These are phyloP conservation scores for Anticlea derivata DNA, from an alignment of 2,888 invertebrate species.

Conservation along the genomic window DNA sequence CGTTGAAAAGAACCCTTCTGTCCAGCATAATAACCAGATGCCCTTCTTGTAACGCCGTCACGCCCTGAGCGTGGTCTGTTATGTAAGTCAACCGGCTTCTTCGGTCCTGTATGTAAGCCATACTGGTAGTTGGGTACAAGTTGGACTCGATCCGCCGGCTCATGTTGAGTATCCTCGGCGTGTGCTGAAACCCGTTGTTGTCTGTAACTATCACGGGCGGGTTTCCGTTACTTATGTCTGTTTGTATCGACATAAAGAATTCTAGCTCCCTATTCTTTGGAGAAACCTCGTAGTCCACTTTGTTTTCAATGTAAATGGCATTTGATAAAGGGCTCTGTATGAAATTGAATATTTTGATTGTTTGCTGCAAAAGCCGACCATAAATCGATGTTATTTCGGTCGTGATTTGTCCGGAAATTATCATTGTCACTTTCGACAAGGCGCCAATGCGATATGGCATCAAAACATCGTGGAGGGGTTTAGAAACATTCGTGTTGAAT, in stretches of 20 bases:
- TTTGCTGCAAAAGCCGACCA: slow-evolving; percentile 89
- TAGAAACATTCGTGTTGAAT: slow-evolving; percentile 93
- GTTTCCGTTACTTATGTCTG: slow-evolving; percentile 92
- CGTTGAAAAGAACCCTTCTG: slow-evolving; percentile 94
- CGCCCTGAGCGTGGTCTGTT: slow-evolving; percentile 95
- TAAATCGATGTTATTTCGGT: slow-evolving; percentile 93
- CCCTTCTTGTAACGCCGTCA: slow-evolving; percentile 94
- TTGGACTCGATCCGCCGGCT: slow-evolving; percentile 95
- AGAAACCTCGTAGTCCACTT: slow-evolving; percentile 91
- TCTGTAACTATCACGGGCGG: slow-evolving; percentile 93
- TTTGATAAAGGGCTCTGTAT: slow-evolving; percentile 86
- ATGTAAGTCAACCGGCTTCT: slow-evolving; percentile 88
- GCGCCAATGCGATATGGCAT: slow-evolving; percentile 86
- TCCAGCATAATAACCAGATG: slow-evolving; percentile 97
- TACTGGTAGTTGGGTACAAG: slow-evolving; percentile 96
- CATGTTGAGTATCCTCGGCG: slow-evolving; percentile 89
- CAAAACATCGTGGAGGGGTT: slow-evolving; percentile 90
- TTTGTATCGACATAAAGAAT: slow-evolving; percentile 93
- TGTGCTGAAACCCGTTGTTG: slow-evolving; percentile 95
- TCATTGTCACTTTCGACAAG: slow-evolving; percentile 85
- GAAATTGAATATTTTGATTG: slow-evolving; percentile 90
- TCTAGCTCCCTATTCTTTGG: slow-evolving; percentile 95
- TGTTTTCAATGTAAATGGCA: slow-evolving; percentile 90
- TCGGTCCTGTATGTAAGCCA: slow-evolving; percentile 92
- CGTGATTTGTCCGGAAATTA: slow-evolving; percentile 91